A percentile compares a stretch with the other conserved stretches of the same genome.
Conservation (phyloP, 2,113 vertebrate species). For the Pyrgilauda ruficollis region DNA sequence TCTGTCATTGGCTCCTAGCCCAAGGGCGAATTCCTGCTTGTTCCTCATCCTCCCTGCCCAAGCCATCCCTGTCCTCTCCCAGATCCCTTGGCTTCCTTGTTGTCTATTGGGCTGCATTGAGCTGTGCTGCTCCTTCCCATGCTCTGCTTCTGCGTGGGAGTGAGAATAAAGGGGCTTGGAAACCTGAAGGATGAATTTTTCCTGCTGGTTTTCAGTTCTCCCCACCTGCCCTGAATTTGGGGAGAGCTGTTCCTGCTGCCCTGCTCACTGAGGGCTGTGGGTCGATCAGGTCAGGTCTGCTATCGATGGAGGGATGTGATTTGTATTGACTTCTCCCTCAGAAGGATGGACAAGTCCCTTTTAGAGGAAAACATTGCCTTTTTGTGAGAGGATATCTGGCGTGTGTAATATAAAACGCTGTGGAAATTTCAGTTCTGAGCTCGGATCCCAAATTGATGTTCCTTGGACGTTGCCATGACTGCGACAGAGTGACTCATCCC, state of each 20-base stretch:
- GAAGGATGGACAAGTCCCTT: not conserved
- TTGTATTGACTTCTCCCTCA: not conserved
- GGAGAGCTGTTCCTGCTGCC: not conserved
- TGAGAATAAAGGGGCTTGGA: not conserved
- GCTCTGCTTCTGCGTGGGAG: not conserved
- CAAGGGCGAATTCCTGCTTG: not conserved
- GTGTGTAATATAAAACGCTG: not conserved
- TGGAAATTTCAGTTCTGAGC: conserved; percentile 39
- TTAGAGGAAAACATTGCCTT: not conserved
- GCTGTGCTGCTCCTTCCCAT: not conserved
- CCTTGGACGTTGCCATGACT: conserved; percentile 67
- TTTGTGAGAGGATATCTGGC: not conserved
- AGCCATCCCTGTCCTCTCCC: not conserved
- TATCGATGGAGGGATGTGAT: not conserved
- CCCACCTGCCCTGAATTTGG: not conserved
- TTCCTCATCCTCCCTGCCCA: not conserved
- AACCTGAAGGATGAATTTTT: not conserved
- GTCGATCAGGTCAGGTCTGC: not conserved
- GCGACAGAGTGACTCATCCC: conserved; percentile 63
- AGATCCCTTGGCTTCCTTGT: not conserved
- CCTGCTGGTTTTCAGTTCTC: not conserved
- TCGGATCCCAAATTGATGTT: conserved; percentile 48
- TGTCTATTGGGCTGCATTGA: not conserved
- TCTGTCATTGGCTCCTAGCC: not conserved
- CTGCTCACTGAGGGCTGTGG: not conserved